Evolutionary conservation across 2,113 vertebrate species (phyloP), one percentile per base, ranked within the genome.

Genomic region (Pollachius pollachius): DNA sequence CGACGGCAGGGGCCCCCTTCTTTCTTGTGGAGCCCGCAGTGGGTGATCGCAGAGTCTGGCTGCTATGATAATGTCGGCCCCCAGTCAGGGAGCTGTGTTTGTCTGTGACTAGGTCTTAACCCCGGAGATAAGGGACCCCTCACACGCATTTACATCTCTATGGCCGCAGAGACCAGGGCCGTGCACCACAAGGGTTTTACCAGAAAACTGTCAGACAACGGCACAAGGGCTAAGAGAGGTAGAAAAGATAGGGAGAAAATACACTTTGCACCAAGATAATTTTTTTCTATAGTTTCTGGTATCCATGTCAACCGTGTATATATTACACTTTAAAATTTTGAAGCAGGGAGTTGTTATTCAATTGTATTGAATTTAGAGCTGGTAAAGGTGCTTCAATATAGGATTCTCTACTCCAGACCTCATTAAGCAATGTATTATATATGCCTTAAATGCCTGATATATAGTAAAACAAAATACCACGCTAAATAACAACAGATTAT

Each of bases 61-160:
- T 74, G 80, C 81, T 80, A 83, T 90, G 89, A 89, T 90, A 90
- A 91, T 89, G 54, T 48, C 84, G 58, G 74, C 66, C 56, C 69
- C n/a, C 64, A 83, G 78, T 82, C 83, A 79, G 68, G 74, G 79
- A 27, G 73, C 54, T 27, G 54, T 67, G 76, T 68, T 25, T 56
- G 73, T 82, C 79, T 84, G 70, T 78, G 76, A 81, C 79, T 77
- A 71, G 72, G 86, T 82, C 86, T 90, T 91, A 85, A 75, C 77
- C 81, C 65, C 9, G 12, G 63, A 79, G 88, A 89, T 92, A 88
- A 90, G 84, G 76, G 30, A 74, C 64, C 83, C 74, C 65, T 82
- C 25, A 21, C 27, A 76, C 63, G 30, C 75, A 83, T 89, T 89
- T 77, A 84, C 83, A 88, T 82, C 67, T 76, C 80, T 87, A 70